phyloP scores from a whole-genome alignment of 2,888 invertebrate genomes.

The Drosophila histrio region DNA sequence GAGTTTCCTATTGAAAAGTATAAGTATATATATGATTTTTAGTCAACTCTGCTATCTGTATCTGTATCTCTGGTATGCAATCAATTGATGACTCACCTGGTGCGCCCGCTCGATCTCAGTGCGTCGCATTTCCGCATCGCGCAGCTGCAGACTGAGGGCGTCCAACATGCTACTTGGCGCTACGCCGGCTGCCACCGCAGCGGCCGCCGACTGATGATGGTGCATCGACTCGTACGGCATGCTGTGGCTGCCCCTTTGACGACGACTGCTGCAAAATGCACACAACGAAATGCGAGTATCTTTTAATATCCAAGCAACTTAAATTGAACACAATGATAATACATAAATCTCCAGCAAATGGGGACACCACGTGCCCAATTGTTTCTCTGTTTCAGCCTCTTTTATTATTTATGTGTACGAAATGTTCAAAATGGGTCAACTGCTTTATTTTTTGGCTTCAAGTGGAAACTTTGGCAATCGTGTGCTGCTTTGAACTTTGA shows the following conservation, averaged over 20 bases:
- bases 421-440: conserved; percentile 62
- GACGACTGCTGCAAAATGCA: conserved; percentile 53
- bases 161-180: conserved; percentile 85
- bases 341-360: conserved; percentile 42
- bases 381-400: conserved; percentile 37
- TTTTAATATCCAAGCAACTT: too few species aligned
- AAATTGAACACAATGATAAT: too few species aligned
- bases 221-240: conserved; percentile 83
- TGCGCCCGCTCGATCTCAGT: conserved; percentile 91
- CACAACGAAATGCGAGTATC: not conserved
- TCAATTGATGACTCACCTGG: conserved; percentile 81
- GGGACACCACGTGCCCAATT: conserved; percentile 1
- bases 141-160: conserved; percentile 89
- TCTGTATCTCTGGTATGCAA: not conserved
- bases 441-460: conserved; percentile 29
- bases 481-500: conserved; percentile 76
- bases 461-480: conserved; percentile 32
- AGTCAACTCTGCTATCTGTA: too few species aligned
- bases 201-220: conserved; percentile 80
- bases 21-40: too few species aligned
- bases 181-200: conserved; percentile 75
- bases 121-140: conserved; percentile 91
- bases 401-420: conserved; percentile 53
- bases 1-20: too few species aligned
- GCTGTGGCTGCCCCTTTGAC: conserved; percentile 68